Evolutionary conservation across 2,113 vertebrate species (phyloP).

Genomic region (Coptodon rendalli): DNA sequence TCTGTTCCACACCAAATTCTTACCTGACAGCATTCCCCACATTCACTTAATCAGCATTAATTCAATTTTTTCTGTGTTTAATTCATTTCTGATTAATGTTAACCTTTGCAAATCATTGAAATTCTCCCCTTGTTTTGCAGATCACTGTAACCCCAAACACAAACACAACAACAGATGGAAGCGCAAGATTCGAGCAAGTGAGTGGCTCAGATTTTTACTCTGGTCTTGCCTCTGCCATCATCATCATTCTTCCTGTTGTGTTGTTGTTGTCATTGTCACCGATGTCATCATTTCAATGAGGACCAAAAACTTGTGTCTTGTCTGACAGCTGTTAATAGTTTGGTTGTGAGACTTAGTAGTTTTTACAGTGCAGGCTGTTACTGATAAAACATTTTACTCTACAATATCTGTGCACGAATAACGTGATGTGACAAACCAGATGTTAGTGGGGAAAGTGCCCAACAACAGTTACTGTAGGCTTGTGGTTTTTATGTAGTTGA

Average conservation of each 20-base stretch:
- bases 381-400: not conserved
- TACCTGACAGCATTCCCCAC: not conserved
- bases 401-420: not conserved
- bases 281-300: rapidly evolving
- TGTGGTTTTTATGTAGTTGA: not conserved
- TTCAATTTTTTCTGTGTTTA: rapidly evolving
- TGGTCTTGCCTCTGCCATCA: rapidly evolving
- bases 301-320: not conserved
- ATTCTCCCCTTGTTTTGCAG: not conserved
- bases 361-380: not conserved
- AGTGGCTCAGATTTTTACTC: not conserved
- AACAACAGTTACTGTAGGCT: not conserved
- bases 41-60: not conserved
- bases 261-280: not conserved
- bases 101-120: rapidly evolving
- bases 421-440: not conserved
- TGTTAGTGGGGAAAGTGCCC: not conserved
- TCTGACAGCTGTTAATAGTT: not conserved
- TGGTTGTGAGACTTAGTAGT: not conserved
- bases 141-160: conserved; percentile 1
- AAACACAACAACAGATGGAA: conserved; percentile 49
- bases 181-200: conserved; percentile 51
- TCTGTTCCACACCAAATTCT: not conserved
- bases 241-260: not conserved
- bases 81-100: not conserved